A percentile compares a stretch with the other conserved stretches of the same genome.
These are phyloP conservation scores for Enteromius trimaculatus DNA, from an alignment of 2,797 vertebrate genomes.

Conservation along the genomic window DNA sequence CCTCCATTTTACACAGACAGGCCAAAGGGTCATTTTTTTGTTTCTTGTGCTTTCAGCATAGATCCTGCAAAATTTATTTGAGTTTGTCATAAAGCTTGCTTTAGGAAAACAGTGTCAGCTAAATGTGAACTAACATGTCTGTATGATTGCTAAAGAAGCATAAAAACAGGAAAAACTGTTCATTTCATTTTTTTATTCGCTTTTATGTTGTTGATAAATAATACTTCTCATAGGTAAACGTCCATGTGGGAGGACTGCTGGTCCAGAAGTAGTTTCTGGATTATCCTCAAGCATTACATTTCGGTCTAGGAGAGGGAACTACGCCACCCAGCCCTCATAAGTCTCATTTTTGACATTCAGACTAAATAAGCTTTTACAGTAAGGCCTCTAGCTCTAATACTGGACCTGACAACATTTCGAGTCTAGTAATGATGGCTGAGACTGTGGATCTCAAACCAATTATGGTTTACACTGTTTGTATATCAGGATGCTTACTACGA, in stretches of 20 bases:
- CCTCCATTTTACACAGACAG: conserved; percentile 59
- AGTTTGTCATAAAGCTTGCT: too few species aligned
- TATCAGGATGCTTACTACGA: not conserved
- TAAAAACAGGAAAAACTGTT: not conserved
- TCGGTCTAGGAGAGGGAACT: conserved; percentile 55
- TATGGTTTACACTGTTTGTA: not conserved
- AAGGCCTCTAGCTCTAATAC: conserved; percentile 62
- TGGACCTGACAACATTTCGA: conserved; percentile 51
- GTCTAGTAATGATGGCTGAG: not conserved
- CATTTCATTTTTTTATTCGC: conserved; percentile 1
- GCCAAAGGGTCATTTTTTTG: conserved; percentile 37
- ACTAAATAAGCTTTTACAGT: conserved; percentile 68
- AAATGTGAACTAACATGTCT: not conserved
- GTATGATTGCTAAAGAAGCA: not conserved
- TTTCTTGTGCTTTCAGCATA: not conserved
- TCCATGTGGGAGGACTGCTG: not conserved
- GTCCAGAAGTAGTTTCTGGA: not conserved
- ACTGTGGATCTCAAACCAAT: not conserved
- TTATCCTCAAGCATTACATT: not conserved
- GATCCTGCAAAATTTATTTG: not conserved
- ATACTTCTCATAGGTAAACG: conserved; percentile 14
- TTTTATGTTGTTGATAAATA: conserved; percentile 33
- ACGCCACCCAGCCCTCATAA: conserved; percentile 63
- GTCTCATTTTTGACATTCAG: conserved; percentile 68
- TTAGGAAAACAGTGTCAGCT: not conserved